Base-by-base conservation (phyloP, 2,888 invertebrate species). In the Acleris laterana region DNA sequence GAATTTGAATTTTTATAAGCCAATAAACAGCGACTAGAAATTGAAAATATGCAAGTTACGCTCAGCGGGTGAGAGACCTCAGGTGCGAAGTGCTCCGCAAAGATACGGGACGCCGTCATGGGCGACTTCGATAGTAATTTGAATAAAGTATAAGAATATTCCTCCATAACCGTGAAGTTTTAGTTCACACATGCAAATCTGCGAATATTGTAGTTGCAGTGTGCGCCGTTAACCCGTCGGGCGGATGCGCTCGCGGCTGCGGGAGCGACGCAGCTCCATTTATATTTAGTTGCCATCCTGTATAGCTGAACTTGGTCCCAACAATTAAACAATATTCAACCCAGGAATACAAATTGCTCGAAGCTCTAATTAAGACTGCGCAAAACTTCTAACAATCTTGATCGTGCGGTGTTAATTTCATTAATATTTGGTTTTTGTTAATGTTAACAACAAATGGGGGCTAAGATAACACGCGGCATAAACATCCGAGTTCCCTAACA, bases 401-500 rank as follows among this genome's bases (percentile, higher is more conserved):
- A 48, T 49, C 19, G n/a, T n/a, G 17, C 44, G 56, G 57, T 58
- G 69, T 20, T 65, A 72, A 70, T 70, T 71, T 72, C 62, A 73
- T 76, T 69, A 78, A 70, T 70, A 71, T 69, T 56, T 57, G 78
- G 76, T 82, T 78, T 81, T 69, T 74, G 66, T 76, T 71, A 13
- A 38, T 38, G 38, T 38, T 66, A 72, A 73, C 76, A 75, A 82
- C 75, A 77, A 81, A 82, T 77, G 75, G 72, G 75, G 74, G 76
- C 69, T 70, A 69, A 78, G 76, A 78, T 85, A 87, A 87, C 83
- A 87, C 79, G 75, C 75, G 74, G 73, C 69, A 82, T 82, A 83
- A 83, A 81, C 82, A 82, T 78, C 79, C 81, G 74, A 84, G 82
- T 85, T 87, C 85, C 82, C 84, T 80, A 84, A 82, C 85, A 87